Base-by-base conservation (phyloP, 2,888 invertebrate genomes). In the Eutolmus rufibarbis region DNA sequence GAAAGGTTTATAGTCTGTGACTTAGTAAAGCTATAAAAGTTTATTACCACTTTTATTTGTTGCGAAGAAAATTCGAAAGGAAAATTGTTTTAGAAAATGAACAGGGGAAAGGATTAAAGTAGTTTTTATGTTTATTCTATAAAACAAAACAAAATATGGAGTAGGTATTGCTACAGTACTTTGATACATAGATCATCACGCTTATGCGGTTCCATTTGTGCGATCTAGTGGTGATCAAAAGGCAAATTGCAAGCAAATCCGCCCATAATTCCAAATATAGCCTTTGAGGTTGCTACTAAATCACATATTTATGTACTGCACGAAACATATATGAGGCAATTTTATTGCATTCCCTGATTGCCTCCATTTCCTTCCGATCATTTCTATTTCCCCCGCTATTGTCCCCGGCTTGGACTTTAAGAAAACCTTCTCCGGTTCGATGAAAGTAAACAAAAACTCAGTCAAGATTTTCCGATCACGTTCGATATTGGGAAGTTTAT, bases 401-500 rank as follows among this genome's bases (percentile, higher is more conserved):
- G 23, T 7, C 16, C 8, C 16, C 37, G 40, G 28, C 16, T 57
- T 40, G 23, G 28, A 66, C 23, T 23, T 57, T 28, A 66, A 66
- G 66, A 66, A 9, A 66, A 66, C 23, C 23, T 66, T 66, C 66
- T 23, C 66, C 37, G 81, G 23, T 43, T 78, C 28, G 51, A 79
- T 84, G 57, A 66, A 84, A 84, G 37, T 84, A 84, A 84, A 84
- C 82, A 84, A 84, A 34, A 51, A 56, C 19, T 40, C n/a, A 12
- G 14, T 19, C 40, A n/a, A 28, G 23, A 66, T 34, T 84, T 66
- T 57, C 82, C 1, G 40, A 66, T 84, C 82, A 84, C 82, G 82
- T 84, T 84, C 66, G 82, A 66, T 84, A 66, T 84, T 66, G 9
- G 66, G 40, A 66, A 84, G 82, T 84, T 84, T 84, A 84, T 84